Evolutionary conservation across 2,888 invertebrate genomes (phyloP).

Genomic region (Brachylomia viminalis): DNA sequence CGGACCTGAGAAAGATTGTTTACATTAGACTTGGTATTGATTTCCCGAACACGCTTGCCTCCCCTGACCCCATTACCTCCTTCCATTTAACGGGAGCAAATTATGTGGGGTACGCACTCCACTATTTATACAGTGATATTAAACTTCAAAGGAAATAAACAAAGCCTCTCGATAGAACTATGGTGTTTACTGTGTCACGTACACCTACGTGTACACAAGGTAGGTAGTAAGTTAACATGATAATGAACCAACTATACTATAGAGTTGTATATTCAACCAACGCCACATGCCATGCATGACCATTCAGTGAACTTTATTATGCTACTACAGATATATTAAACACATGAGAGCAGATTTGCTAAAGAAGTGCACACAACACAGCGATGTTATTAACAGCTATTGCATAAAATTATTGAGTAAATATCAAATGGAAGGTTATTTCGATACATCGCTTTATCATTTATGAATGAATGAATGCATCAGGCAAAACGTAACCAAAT

Average conservation of each 20-base stretch:
- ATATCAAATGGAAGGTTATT: slow-evolving; percentile 42
- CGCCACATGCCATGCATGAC: slow-evolving; percentile 9
- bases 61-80: slow-evolving; percentile 72
- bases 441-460: slow-evolving; percentile 38
- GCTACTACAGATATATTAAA: slow-evolving; percentile 14
- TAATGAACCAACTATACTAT: slow-evolving; percentile 8
- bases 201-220: slow-evolving; percentile 32
- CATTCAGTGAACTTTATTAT: slow-evolving; percentile 28
- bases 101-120: slow-evolving; percentile 58
- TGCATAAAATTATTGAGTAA: slow-evolving; percentile 42
- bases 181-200: slow-evolving; percentile 27
- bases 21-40: slow-evolving; percentile 64
- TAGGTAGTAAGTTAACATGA: slow-evolving; percentile 14
- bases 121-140: slow-evolving; percentile 44
- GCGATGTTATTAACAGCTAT: slow-evolving; percentile 2
- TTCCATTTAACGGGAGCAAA: slow-evolving; percentile 64
- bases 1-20: slow-evolving; percentile 51
- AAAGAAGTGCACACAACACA: slow-evolving; percentile 1
- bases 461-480: slow-evolving; percentile 56
- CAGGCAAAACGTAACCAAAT: slow-evolving; percentile 50
- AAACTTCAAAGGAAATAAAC: slow-evolving; percentile 34
- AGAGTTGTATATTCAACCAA: slow-evolving; percentile 13
- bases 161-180: slow-evolving; percentile 24
- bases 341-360: background rate
- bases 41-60: slow-evolving; percentile 66